Base-by-base conservation (phyloP, 2,797 vertebrate genomes). In the Catostomus latipinnis region DNA sequence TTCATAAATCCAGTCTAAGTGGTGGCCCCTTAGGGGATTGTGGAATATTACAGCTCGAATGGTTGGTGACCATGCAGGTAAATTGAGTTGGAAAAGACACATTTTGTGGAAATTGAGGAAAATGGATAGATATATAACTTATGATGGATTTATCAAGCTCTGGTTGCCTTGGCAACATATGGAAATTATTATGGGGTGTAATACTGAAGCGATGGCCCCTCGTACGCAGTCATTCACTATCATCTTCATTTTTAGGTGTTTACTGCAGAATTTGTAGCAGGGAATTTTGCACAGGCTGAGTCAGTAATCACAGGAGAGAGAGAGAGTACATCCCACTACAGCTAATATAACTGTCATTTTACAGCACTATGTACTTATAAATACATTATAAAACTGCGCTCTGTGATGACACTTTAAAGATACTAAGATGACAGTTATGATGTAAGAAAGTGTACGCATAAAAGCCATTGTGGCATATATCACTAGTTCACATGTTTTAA, bases 11-110 rank as follows among this genome's bases (percentile, higher is more conserved):
- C 61, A 71, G 54, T 76, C 53, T 14, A 67, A 60, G 46, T 54
- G 46, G 43, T 54, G 63, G 49, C 49, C 61, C 73, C 72, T 74
- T 46, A n/a, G 78, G 81, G 78, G 48, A 14, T 78, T 67, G 16
- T 79, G 71, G 67, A 81, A 78, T 79, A 76, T 84, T 80, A 69
- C 71, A 46, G 4, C 22, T 34, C 13, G 45, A 75, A 68, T 74
- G 49, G 78, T 49, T 77, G 62, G 78, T 83, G 83, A 81, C 78
- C 76, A 71, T 14, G 57, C 18, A 77, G 11, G 22, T 62, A 81
- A 79, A 86, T 83, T 84, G 78, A 84, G 71, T 84, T 69, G 43
- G 58, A 73, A 83, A 74, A 71, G 50, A 71, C 52, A 76, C 62
- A 57, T 82, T 86, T 71, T 46, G 48, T 56, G 72, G 69, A 81